A percentile compares a stretch with the other conserved stretches of the same genome.
phyloP scores from a whole-genome alignment of 2,888 invertebrate genomes.

The Balanococcus diminutus region DNA sequence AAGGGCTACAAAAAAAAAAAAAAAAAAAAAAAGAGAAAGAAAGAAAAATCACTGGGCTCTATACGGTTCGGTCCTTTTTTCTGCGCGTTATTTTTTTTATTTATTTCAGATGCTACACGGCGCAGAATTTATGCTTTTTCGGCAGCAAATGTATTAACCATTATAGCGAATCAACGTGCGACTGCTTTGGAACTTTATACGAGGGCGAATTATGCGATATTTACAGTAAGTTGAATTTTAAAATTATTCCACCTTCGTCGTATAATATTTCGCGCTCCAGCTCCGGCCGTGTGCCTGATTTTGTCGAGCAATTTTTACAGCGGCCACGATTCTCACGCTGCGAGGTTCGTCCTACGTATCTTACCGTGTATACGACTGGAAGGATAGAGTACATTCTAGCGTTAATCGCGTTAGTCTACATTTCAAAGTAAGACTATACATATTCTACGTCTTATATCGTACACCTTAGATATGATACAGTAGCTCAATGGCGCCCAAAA shows the following conservation, averaged over 20 bases:
- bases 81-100: slow-evolving; percentile 11
- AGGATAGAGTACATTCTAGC: slow-evolving; percentile 86
- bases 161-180: slow-evolving; percentile 86
- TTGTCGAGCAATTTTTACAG: slow-evolving; percentile 64
- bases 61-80: background rate
- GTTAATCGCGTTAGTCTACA: slow-evolving; percentile 85
- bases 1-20: no score
- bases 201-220: slow-evolving; percentile 92
- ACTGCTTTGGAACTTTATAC: slow-evolving; percentile 90
- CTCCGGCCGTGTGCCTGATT: background rate
- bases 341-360: slow-evolving; percentile 91
- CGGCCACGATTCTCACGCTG: slow-evolving; percentile 83
- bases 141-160: slow-evolving; percentile 90
- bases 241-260: slow-evolving; percentile 1
- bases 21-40: no score
- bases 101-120: slow-evolving; percentile 70
- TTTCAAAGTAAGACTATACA: slow-evolving; percentile 75
- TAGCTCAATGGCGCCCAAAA: no score
- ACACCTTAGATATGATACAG: background rate
- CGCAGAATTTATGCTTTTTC: slow-evolving; percentile 83
- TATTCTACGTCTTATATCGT: background rate
- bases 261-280: background rate
- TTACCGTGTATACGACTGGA: slow-evolving; percentile 91
- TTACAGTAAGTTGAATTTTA: slow-evolving; percentile 72
- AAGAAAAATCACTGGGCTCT: background rate